phyloP scores from a whole-genome alignment of 2,888 invertebrate species.

The Auanema sp. region DNA sequence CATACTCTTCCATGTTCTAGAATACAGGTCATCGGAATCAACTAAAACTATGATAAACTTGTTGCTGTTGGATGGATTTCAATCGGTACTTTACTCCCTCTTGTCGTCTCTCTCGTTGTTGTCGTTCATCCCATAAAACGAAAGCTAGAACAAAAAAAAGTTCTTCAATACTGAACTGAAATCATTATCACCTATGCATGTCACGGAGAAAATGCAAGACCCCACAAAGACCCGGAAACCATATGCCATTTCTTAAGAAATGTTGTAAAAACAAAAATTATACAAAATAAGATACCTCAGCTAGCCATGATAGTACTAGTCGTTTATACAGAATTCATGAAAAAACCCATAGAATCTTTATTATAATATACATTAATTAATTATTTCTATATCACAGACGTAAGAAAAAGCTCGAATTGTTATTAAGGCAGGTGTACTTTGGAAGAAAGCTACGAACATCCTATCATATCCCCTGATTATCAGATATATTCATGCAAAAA shows the following conservation, averaged over 20 bases:
- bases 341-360: slow-evolving; percentile 10
- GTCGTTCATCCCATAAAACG: slow-evolving; percentile 57
- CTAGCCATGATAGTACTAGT: neutral
- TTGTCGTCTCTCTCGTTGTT: slow-evolving; percentile 53
- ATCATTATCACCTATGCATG: slow-evolving; percentile 14
- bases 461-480: neutral
- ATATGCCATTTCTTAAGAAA: slow-evolving; percentile 19
- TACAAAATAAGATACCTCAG: neutral
- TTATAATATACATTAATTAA: slow-evolving; percentile 10
- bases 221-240: slow-evolving; percentile 52
- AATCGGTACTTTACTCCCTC: slow-evolving; percentile 55
- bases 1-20: slow-evolving; percentile 59
- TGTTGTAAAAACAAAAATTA: slow-evolving; percentile 1
- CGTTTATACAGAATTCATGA: neutral
- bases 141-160: slow-evolving; percentile 32
- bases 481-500: neutral
- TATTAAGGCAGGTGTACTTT: too few relatives aligned
- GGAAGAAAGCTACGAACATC: neutral
- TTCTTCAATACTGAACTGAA: neutral
- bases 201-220: slow-evolving; percentile 53
- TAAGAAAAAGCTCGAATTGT: neutral
- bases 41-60: slow-evolving; percentile 9
- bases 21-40: neutral
- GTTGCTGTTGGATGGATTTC: slow-evolving; percentile 51
- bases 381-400: neutral